These are phyloP conservation scores for Trematocara nigrifrons DNA, from an alignment of 2,113 vertebrate genomes.

Conservation along the genomic window DNA sequence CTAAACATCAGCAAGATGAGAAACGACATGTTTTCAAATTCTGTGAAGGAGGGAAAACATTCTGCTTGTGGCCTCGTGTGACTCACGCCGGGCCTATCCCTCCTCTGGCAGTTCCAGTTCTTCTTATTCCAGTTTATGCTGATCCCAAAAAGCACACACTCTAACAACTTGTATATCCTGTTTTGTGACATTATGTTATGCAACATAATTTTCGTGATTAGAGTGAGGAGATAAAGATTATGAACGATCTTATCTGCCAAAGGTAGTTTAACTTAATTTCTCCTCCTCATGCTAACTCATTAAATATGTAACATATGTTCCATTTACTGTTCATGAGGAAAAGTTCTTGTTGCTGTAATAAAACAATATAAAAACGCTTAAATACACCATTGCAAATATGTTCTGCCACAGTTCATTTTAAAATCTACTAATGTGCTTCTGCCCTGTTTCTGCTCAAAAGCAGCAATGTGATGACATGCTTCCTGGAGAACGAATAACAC, in stretches of 20 bases:
- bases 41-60: neutral
- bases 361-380: constrained; percentile 68
- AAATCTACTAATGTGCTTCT: constrained; percentile 37
- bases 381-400: constrained; percentile 45
- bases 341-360: constrained; percentile 38
- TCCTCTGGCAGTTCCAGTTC: constrained; percentile 6
- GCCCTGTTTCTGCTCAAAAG: constrained; percentile 31
- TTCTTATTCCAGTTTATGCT: constrained; percentile 8
- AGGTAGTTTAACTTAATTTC: neutral
- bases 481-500: constrained; percentile 26
- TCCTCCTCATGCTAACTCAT: neutral
- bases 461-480: constrained; percentile 20
- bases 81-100: neutral
- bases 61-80: neutral
- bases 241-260: neutral
- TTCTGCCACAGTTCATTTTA: constrained; percentile 55
- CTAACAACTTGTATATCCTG: neutral
- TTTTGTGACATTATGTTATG: neutral
- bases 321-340: constrained; percentile 40
- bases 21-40: neutral
- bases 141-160: neutral
- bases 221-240: neutral
- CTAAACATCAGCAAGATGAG: neutral
- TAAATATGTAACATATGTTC: constrained; percentile 9
- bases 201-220: neutral